Percentiles rank a stretch among this genome's conserved stretches.
Conservation (phyloP, 1,140 invertebrate species). For the Drosophila nigrodunni region DNA sequence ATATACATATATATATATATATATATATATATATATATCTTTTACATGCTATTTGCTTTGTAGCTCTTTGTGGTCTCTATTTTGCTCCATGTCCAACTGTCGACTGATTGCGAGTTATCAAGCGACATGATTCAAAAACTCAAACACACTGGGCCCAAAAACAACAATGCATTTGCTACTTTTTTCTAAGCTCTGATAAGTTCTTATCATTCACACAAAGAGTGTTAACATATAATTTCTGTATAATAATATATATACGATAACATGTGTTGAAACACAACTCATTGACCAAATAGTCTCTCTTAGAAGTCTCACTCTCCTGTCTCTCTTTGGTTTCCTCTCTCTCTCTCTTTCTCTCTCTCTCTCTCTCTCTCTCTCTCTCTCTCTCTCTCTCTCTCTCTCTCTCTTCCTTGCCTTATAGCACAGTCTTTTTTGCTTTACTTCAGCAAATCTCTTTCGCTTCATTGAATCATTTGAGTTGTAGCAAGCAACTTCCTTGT, state of each 20-base stretch:
- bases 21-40: not conserved
- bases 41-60: not conserved
- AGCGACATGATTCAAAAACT: not conserved
- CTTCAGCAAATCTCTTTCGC: no score
- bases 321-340: no score
- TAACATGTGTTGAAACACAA: not conserved
- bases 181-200: not conserved
- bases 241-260: not conserved
- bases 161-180: not conserved
- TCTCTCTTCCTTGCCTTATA: no score
- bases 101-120: conserved; percentile 16
- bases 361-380: no score
- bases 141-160: not conserved
- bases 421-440: no score
- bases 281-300: no score
- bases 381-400: no score
- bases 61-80: not conserved
- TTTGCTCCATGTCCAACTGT: conserved; percentile 12
- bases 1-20: not conserved
- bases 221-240: not conserved
- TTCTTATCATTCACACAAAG: not conserved
- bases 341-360: no score
- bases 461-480: no score
- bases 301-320: no score
- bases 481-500: no score